Evolutionary conservation across 2,888 invertebrate genomes (phyloP), one percentile per base, ranked within the genome.

Genomic region (Resseliella maxima): DNA sequence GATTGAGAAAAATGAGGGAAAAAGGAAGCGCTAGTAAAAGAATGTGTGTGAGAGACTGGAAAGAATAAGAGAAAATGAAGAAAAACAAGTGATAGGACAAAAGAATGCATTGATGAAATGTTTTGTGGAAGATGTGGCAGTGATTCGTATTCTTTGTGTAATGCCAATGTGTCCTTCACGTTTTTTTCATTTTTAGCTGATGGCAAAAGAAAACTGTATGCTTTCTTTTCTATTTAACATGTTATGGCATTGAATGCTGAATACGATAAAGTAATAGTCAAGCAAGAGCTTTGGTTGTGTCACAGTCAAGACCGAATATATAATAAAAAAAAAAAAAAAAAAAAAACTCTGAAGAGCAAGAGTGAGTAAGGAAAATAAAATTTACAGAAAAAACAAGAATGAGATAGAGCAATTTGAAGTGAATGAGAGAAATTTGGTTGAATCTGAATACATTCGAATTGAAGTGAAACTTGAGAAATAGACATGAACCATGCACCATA

Each of bases 81-180:
- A 50, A 18, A 50, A 3, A 12, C 12, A 50, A n/a, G n/a, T n/a
- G 50, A 50, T 50, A 12, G 21, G 18, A 41, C 72, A 72, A 72
- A 72, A 31, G 31, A 35, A 72, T 72, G 72, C 72, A 35, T 72
- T 72, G 72, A 72, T 72, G 31, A 50, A 72, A 72, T 72, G 72
- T 72, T 31, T 24, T 59, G 59, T 24, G 59, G 27, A 8, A 41
- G 24, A 59, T 59, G 59, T 59, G 59, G 27, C 50, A 18, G 15
- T 50, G 50, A 59, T 72, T 35, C 15, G 31, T 27, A 72, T 72
- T 72, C 72, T 72, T 72, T 72, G 27, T 72, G 31, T 31, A 50
- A 35, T 72, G 72, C 31, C 31, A 72, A 72, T 72, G 72, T 72
- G 72, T 72, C 72, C 72, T 72, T 72, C 72, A 72, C 72, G 72